Evolutionary conservation across 2,797 vertebrate genomes (phyloP).

Genomic region (Poecilia gillii): DNA sequence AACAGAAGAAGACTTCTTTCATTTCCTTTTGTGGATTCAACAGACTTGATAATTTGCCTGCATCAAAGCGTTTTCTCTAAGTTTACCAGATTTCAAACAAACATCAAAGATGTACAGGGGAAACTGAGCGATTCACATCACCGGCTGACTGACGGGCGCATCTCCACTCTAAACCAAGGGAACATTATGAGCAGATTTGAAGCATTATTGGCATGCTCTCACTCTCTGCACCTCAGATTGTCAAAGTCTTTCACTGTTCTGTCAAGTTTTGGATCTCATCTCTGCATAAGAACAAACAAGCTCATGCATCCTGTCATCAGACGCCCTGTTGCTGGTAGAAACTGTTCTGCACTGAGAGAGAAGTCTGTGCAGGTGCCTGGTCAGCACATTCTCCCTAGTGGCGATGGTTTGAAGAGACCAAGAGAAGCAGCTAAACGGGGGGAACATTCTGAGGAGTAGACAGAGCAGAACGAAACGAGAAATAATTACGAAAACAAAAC

Average conservation of each 20-base stretch:
- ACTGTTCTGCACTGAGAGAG: conserved; percentile 43
- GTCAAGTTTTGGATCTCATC: not conserved
- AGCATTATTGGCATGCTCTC: not conserved
- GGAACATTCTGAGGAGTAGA: conserved; percentile 18
- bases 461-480: conserved; percentile 24
- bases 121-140: not conserved
- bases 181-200: not conserved
- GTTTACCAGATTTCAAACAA: not conserved
- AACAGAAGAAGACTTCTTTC: not conserved
- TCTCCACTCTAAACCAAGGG: not conserved
- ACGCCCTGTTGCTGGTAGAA: conserved; percentile 39
- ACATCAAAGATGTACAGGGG: not conserved
- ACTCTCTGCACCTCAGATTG: not conserved
- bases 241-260: not conserved
- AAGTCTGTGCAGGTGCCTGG: conserved; percentile 44
- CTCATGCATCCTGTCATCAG: conserved; percentile 17
- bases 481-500: conserved; percentile 20
- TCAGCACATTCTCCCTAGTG: conserved; percentile 29
- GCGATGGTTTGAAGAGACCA: not conserved
- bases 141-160: not conserved
- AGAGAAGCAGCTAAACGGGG: conserved; percentile 31
- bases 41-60: not conserved
- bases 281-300: not conserved
- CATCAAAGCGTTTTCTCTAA: not conserved
- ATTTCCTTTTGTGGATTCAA: not conserved